Base-by-base conservation (phyloP, 2,888 invertebrate genomes). In the Stegophylla sp. region DNA sequence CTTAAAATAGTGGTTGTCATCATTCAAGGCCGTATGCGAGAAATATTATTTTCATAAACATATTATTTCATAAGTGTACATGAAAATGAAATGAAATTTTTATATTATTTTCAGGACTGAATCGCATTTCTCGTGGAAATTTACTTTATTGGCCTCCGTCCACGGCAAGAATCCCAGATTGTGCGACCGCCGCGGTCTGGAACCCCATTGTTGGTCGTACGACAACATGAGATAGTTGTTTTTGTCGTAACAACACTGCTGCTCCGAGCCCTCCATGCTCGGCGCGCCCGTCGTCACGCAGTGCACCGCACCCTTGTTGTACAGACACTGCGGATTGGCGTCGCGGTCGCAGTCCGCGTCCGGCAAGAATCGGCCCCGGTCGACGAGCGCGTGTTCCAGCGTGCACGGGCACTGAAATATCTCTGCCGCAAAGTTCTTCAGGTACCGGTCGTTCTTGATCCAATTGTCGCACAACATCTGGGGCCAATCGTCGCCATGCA, bases 171-270 rank as follows among this genome's bases (percentile, higher is more conserved):
- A 93, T 41, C 97, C 97, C 75, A 96, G 90, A 86, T 97, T 96
- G 86, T 97, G 95, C 1, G 94, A 93, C 74, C 96, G 89, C 72
- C 91, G 90, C 0, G 95, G 95, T 72, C 92, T 89, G 0, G 97
- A 97, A 3, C 97, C 97, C 93, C 96, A 96, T 89, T 94, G 94
- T 85, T 97, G 95, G 87, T 98, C 98, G 84, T 95, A 95, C 0
- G 97, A 94, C 87, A 97, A 89, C 94, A 97, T 95, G 28, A 99
- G 89, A 87, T 91, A 94, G 2, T 93, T 92, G 84, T 94, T 93
- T 85, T 94, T 94, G 86, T 97, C 97, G 86, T 98, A 99, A 86
- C 98, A 99, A 85, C 98, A 99, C 86, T 98, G 97, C 86, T 98
- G 98, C 76, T 97, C 98, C 1, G 95, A 92, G 43, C 96, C 96